Evolutionary conservation across 2,797 vertebrate species (phyloP), one percentile per base, ranked within the genome.

Genomic region (Orientallactaga sibirica): DNA sequence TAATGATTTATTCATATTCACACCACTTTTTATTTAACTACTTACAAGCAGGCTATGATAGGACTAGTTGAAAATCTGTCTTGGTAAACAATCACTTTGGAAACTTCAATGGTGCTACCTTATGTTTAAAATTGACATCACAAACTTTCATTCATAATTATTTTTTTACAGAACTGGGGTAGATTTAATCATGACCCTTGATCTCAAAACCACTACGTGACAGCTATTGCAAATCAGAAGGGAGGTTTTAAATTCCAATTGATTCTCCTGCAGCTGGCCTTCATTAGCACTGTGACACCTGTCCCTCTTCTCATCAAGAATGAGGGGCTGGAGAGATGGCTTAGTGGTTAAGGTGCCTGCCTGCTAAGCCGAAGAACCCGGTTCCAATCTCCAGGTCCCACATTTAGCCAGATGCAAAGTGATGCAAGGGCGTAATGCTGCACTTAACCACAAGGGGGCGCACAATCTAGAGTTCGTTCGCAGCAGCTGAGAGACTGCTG

Each of bases 131-230:
- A 97, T 96, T 96, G 19, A 66, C 78, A 96, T 97, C 92, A 94
- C 82, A 93, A 90, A 97, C 86, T 97, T 97, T 96, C 97, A 96
- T 96, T 97, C 90, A 95, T 96, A 97, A 97, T 97, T 97, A 92
- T 95, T 97, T 37, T 37, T 97, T 97, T 97, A 93, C 95, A 86
- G 95, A 95, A 58, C 90, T 94, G 83, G 95, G 92, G 93, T 73
- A 87, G 81, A 98, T 97, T 97, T 97, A 96, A 97, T 96, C 96
- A 90, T 96, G 90, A 87, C 87, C 90, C 90, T 97, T 96, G 96
- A 75, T 96, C 12, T 16, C 55, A 58, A 58, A 95, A 88, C 95
- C 94, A 91, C 80, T 94, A 96, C 95, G 85, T 86, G 87, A 75
- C 71, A 71, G 77, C 93, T 97, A 95, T 70, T 97, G 95, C 85